phyloP scores from a whole-genome alignment of 2,113 vertebrate genomes.

The Gulo gulo region DNA sequence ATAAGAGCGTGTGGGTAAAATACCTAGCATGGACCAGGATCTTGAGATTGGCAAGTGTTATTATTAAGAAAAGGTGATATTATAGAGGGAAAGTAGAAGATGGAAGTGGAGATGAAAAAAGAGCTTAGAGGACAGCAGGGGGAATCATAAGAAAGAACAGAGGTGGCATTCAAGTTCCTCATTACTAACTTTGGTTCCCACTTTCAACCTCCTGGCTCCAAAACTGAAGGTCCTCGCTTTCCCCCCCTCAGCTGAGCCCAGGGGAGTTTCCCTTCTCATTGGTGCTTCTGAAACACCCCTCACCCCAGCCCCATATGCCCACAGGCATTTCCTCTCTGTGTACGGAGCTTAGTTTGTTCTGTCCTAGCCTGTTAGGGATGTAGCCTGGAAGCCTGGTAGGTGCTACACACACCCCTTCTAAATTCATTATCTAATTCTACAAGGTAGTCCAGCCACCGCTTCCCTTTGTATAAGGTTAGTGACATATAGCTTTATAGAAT shows the following conservation, averaged over 20 bases:
- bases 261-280: neutral
- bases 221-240: neutral
- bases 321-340: neutral
- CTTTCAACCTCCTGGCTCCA: accelerated
- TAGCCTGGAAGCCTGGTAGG: neutral
- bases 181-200: neutral
- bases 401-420: neutral
- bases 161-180: neutral
- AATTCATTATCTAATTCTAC: neutral
- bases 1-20: neutral
- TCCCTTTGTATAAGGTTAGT: neutral
- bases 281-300: neutral
- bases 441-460: neutral
- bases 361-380: neutral
- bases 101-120: neutral
- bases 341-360: neutral
- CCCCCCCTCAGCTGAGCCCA: neutral
- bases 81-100: neutral
- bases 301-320: neutral
- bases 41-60: neutral
- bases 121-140: neutral
- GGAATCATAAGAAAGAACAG: neutral
- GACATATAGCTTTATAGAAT: neutral
- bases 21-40: accelerated
- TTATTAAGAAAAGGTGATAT: neutral